Conservation (phyloP, 2,888 invertebrate species). For the Eumerus sabulonum region DNA sequence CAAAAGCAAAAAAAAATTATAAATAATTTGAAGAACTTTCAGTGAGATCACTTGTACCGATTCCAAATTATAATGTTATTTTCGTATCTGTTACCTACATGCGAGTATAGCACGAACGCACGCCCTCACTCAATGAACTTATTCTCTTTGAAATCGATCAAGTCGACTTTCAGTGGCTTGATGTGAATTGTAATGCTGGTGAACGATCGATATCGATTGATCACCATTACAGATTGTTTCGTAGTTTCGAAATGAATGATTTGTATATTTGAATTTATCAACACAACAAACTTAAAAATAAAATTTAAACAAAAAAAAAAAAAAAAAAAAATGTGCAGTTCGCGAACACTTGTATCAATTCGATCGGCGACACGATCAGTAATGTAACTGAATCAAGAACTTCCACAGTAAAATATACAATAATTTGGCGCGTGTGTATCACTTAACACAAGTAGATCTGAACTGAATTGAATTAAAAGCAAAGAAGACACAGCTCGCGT, state of each 20-base stretch:
- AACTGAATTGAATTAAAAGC: constrained; percentile 55
- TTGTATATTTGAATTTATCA: constrained; percentile 19
- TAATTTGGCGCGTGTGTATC: constrained; percentile 18
- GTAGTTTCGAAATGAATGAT: constrained; percentile 4
- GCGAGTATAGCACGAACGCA: background rate
- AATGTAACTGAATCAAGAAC: constrained; percentile 6
- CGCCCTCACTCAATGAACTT: constrained; percentile 49
- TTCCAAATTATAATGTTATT: background rate
- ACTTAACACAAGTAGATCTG: constrained; percentile 50
- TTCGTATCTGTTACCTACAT: background rate
- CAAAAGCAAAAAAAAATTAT: background rate
- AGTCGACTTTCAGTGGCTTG: constrained; percentile 47
- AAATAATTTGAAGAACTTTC: constrained; percentile 22
- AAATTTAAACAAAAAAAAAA: constrained; percentile 5
- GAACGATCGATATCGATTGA: constrained; percentile 62
- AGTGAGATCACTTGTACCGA: constrained; percentile 1
- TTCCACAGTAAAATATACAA: background rate
- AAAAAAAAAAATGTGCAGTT: background rate
- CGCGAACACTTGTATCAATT: background rate
- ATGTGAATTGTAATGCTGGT: constrained; percentile 49
- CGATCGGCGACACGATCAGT: constrained; percentile 2
- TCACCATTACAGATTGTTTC: constrained; percentile 62
- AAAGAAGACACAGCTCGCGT: constrained; percentile 34
- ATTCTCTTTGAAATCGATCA: constrained; percentile 58
- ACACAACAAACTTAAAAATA: background rate